Evolutionary conservation across 2,797 vertebrate genomes (phyloP).

Genomic region (Enteromius afrohamiltoni): DNA sequence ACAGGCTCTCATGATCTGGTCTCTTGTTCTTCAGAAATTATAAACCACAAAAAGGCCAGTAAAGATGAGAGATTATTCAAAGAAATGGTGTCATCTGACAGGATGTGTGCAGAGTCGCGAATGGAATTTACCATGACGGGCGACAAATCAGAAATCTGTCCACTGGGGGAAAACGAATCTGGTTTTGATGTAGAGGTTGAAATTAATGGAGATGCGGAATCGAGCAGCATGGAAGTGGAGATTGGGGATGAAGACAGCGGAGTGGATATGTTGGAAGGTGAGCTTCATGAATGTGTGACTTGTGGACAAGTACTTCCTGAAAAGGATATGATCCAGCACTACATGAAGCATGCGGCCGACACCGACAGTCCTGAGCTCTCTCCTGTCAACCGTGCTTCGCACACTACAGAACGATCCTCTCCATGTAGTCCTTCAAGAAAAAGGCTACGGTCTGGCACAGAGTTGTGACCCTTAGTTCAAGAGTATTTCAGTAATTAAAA

Average conservation of each 20-base stretch:
- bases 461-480: conserved; percentile 9
- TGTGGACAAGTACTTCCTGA: conserved; percentile 60
- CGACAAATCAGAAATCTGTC: not conserved
- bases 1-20: not conserved
- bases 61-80: not conserved
- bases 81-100: not conserved
- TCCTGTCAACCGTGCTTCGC: not conserved
- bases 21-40: conserved; percentile 12
- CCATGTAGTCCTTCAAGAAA: conserved; percentile 39
- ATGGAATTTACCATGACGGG: not conserved
- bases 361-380: conserved; percentile 25
- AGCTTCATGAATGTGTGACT: conserved; percentile 59
- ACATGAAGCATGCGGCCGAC: conserved; percentile 49
- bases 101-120: not conserved
- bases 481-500: not conserved
- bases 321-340: conserved; percentile 53
- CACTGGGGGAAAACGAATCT: not conserved
- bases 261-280: conserved; percentile 43
- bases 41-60: not conserved
- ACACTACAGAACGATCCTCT: conserved; percentile 1
- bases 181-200: not conserved
- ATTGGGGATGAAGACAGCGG: conserved; percentile 31
- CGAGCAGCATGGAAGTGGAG: conserved; percentile 42
- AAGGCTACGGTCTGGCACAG: conserved; percentile 32
- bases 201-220: not conserved